phyloP scores from a whole-genome alignment of 2,888 invertebrate species.

The Euzetes globulus region DNA sequence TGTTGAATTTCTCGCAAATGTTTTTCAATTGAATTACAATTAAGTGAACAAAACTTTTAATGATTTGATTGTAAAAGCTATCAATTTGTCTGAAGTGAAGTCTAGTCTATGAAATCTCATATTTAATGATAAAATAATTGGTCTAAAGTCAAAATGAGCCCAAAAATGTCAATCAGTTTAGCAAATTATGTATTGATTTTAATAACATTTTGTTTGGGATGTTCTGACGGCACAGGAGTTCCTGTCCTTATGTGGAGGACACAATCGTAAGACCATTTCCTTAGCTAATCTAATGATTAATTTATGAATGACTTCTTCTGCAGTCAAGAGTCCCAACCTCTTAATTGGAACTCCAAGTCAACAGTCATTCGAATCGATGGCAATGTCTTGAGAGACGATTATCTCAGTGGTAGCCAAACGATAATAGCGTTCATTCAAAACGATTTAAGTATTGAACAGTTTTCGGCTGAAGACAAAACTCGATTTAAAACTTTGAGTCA shows the following conservation, averaged over 20 bases:
- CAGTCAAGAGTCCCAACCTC: not conserved
- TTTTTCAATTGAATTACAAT: not conserved
- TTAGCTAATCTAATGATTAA: not conserved
- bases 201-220: not conserved
- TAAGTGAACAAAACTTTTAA: not conserved
- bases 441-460: slow-evolving; percentile 12
- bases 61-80: too few relatives aligned
- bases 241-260: not conserved
- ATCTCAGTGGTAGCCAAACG: not conserved
- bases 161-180: not conserved
- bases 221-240: not conserved
- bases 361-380: not conserved
- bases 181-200: slow-evolving; percentile 18
- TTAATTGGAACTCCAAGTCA: not conserved
- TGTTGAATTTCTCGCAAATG: not conserved
- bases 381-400: slow-evolving; percentile 23
- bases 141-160: not conserved
- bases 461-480: not conserved
- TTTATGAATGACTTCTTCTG: not conserved
- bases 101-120: too few relatives aligned
- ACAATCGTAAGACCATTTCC: not conserved
- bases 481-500: not conserved
- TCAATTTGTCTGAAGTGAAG: too few relatives aligned
- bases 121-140: too few relatives aligned
- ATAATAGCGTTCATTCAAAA: slow-evolving; percentile 19